Base-by-base conservation (phyloP, 2,113 vertebrate species). In the Nycticorax nycticorax region DNA sequence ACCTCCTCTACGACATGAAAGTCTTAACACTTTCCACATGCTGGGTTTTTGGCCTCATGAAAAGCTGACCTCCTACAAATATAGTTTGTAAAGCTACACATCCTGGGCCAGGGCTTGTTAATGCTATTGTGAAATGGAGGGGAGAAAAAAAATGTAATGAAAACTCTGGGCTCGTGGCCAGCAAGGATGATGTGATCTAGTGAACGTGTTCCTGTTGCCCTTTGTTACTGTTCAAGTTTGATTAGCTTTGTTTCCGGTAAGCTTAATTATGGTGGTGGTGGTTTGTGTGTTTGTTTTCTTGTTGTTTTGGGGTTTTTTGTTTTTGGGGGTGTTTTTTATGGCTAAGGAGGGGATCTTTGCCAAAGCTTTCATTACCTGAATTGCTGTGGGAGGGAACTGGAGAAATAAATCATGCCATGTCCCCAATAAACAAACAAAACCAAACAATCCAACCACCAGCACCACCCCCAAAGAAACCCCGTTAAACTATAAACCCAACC, bases 161-260 rank as follows among this genome's bases (percentile, higher is more conserved):
- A 98, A 97, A 93, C 96, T 95, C 96, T 11, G 83, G 98, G 98
- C 98, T 93, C 20, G 19, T 81, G 81, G 98, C 98, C 98, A 98
- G 96, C 79, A 43, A 69, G 95, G 90, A 96, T 96, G 97, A 97
- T 97, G 95, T 80, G 97, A 97, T 96, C 89, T 92, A 83, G 97
- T 78, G 95, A 97, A 85, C 91, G 53, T 94, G 94, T 91, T 97
- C 95, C 97, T 97, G 84, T 94, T 98, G 97, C 98, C 97, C 96
- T 97, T 97, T 97, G 97, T 97, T 97, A 86, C 92, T 72, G 55
- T 60, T 96, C 8, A 64, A 85, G 97, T 97, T 97, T 97, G 98
- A 98, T 98, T 98, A 98, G 96, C 97, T 92, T 96, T 92, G 91
- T 98, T 98, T 98, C 97, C 88, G 19, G 73, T 97, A 89, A 91